Evolutionary conservation across 2,113 vertebrate genomes (phyloP).

Genomic region (Mormyrus lacerda): DNA sequence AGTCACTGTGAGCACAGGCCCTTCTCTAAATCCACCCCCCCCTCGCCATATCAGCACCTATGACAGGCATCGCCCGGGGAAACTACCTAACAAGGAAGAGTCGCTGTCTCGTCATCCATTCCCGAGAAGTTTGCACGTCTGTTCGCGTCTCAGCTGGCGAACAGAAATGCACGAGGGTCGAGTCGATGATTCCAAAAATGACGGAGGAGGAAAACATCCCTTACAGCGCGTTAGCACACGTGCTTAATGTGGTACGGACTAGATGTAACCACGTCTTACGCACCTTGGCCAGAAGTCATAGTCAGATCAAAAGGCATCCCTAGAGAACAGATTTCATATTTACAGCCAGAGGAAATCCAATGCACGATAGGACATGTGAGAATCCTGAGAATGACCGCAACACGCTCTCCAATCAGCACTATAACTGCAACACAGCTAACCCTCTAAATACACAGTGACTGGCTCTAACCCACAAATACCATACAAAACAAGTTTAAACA

Average conservation of each 20-base stretch:
- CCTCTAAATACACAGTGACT: neutral
- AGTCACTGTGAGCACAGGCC: conserved; percentile 59
- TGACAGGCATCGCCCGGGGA: conserved; percentile 62
- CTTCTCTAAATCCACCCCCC: conserved; percentile 69
- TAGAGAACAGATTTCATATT: neutral
- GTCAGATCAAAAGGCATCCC: neutral
- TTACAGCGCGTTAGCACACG: neutral
- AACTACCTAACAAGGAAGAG: conserved; percentile 78
- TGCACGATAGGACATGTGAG: neutral
- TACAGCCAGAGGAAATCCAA: neutral
- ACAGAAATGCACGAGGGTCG: neutral
- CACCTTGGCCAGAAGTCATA: neutral
- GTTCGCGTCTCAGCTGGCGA: conserved; percentile 5
- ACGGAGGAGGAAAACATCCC: neutral
- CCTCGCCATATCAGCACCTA: conserved; percentile 70
- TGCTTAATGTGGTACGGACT: neutral
- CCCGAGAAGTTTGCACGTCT: neutral
- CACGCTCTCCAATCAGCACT: neutral
- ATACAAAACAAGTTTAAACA: neutral
- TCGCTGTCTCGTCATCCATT: conserved; percentile 44
- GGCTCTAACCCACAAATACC: neutral
- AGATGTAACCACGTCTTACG: neutral
- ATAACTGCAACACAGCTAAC: neutral
- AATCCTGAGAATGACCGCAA: neutral
- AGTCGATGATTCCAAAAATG: neutral